A percentile compares a stretch with the other conserved stretches of the same genome.
Evolutionary conservation across 2,113 vertebrate species (phyloP).

Genomic region (Orthonyx spaldingii): DNA sequence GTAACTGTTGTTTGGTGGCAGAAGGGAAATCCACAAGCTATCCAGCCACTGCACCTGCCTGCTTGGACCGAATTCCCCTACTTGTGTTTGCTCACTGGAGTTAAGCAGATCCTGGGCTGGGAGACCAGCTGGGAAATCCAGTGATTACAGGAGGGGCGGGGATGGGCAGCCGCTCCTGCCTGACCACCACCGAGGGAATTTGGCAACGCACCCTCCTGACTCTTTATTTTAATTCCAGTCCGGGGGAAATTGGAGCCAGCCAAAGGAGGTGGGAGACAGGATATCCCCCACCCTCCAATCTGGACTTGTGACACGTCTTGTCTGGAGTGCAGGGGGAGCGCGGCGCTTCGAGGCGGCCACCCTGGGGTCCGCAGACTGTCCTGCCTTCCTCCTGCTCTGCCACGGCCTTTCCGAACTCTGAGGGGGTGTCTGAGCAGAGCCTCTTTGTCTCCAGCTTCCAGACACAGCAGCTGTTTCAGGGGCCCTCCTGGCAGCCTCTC

Average conservation of each 20-base stretch:
- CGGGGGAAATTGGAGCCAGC: neutral
- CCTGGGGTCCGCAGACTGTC: neutral
- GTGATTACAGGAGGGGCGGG: neutral
- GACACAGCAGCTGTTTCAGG: neutral
- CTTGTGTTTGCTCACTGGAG: neutral
- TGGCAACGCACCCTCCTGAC: neutral
- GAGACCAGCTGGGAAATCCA: constrained; percentile 39
- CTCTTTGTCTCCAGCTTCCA: neutral
- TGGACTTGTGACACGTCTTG: neutral
- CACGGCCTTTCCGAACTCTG: fast-evolving
- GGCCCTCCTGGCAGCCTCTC: neutral
- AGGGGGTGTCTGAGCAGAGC: neutral
- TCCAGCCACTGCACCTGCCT: constrained; percentile 49
- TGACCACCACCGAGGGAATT: neutral
- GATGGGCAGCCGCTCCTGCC: neutral
- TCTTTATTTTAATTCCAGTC: neutral
- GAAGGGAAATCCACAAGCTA: constrained; percentile 56
- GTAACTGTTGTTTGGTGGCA: neutral
- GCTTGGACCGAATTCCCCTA: constrained; percentile 15
- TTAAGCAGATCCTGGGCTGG: constrained; percentile 22
- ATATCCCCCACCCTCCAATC: constrained; percentile 12
- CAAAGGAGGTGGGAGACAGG: constrained; percentile 37
- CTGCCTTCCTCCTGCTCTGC: neutral
- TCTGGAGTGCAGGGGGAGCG: neutral
- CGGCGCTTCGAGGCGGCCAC: neutral